phyloP scores from a whole-genome alignment of 2,797 vertebrate genomes.

The Steatocranus sp. region DNA sequence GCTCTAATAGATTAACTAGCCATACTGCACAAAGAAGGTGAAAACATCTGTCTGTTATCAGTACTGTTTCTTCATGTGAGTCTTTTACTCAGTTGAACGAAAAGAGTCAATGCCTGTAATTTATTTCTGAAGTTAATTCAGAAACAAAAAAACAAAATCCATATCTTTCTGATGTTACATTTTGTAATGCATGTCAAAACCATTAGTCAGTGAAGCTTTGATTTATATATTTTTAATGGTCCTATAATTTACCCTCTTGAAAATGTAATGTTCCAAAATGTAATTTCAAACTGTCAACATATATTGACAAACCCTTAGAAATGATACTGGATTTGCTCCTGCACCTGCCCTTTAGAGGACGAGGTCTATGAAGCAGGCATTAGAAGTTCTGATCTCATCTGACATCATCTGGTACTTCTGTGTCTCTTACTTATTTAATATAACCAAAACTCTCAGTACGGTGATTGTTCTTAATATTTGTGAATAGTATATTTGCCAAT shows the following conservation, averaged over 20 bases:
- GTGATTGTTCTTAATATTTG: not conserved
- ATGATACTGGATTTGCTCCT: not conserved
- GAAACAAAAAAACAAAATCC: not conserved
- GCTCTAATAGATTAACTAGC: constrained; percentile 62
- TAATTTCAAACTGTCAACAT: not conserved
- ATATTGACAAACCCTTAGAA: not conserved
- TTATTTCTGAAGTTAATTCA: not conserved
- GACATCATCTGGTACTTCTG: not conserved
- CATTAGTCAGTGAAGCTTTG: not conserved
- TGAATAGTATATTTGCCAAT: not conserved
- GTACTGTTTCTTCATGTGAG: not conserved
- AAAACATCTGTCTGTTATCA: constrained; percentile 40
- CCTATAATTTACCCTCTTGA: not conserved
- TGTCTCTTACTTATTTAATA: not conserved
- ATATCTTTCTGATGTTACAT: not conserved
- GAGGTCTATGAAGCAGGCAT: not conserved
- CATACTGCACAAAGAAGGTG: constrained; percentile 43
- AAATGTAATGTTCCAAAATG: not conserved
- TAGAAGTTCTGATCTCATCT: not conserved
- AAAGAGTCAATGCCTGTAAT: not conserved
- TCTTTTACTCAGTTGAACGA: not conserved
- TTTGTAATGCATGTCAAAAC: not conserved
- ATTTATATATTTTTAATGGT: not conserved
- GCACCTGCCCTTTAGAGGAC: not conserved
- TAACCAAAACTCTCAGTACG: not conserved